Conservation (phyloP, 2,797 vertebrate species). For the Ctenopoma multispine region DNA sequence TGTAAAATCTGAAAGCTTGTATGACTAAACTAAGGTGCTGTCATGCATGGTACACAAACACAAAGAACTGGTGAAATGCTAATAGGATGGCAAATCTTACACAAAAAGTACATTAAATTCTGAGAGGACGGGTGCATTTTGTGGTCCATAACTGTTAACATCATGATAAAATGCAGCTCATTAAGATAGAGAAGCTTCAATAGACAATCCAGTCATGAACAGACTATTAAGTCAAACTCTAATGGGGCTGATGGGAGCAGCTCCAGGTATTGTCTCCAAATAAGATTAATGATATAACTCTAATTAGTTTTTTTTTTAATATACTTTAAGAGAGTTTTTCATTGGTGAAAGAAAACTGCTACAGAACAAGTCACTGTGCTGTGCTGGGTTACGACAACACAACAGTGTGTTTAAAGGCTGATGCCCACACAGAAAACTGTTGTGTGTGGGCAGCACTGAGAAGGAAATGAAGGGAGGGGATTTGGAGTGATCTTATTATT, state of each 20-base stretch:
- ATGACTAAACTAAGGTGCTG: conserved; percentile 14
- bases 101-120: conserved; percentile 6
- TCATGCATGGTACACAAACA: neutral
- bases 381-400: neutral
- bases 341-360: neutral
- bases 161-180: conserved; percentile 17
- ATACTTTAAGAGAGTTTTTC: conserved; percentile 7
- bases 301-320: conserved; percentile 9
- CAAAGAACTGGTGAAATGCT: conserved; percentile 4
- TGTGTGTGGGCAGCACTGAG: too few relatives aligned
- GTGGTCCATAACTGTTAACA: conserved; percentile 23
- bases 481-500: neutral
- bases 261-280: conserved; percentile 20
- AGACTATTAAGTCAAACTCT: conserved; percentile 29
- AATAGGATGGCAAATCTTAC: conserved; percentile 3
- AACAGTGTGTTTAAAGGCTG: neutral
- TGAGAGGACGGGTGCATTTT: conserved; percentile 10
- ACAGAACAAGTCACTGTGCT: neutral
- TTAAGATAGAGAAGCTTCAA: conserved; percentile 11
- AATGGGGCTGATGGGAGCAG: conserved; percentile 15
- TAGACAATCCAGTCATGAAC: conserved; percentile 25
- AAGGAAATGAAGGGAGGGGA: neutral
- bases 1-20: conserved; percentile 27
- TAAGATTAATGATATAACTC: conserved; percentile 11
- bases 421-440: conserved; percentile 1